Percentiles rank a stretch among this genome's conserved stretches.
These are phyloP conservation scores for Girardinichthys multiradiatus DNA, from an alignment of 2,113 vertebrate genomes.

Conservation along the genomic window DNA sequence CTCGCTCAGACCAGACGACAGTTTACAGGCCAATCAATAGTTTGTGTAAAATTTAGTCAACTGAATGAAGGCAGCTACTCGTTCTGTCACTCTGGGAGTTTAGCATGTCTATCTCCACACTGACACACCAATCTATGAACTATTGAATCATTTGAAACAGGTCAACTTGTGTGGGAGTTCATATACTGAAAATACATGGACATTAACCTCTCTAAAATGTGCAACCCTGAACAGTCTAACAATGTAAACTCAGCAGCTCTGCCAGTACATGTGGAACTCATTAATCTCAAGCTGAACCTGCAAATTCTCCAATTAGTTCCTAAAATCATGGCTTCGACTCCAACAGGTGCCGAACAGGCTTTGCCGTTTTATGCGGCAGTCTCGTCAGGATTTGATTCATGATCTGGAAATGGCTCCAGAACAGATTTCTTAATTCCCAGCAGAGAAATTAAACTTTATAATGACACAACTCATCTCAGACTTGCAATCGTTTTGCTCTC, in stretches of 20 bases:
- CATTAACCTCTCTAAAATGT: constrained; percentile 1
- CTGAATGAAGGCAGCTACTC: constrained; percentile 31
- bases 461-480: constrained; percentile 20
- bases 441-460: constrained; percentile 41
- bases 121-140: constrained; percentile 31
- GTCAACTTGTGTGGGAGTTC: constrained; percentile 31
- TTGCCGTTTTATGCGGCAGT: constrained; percentile 9
- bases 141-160: constrained; percentile 25
- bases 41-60: constrained; percentile 35
- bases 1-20: constrained; percentile 43
- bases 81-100: constrained; percentile 15
- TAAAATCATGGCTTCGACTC: not conserved
- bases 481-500: constrained; percentile 1
- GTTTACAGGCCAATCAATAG: constrained; percentile 65
- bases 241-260: not conserved
- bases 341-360: constrained; percentile 8
- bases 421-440: constrained; percentile 1
- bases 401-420: not conserved
- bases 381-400: constrained; percentile 28
- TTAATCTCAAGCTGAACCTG: not conserved
- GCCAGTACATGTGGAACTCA: not conserved
- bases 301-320: constrained; percentile 9
- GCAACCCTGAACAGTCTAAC: not conserved
- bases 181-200: not conserved
- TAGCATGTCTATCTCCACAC: constrained; percentile 12